Base-by-base conservation (phyloP, 2,113 vertebrate species). In the Corythaeola cristata region DNA sequence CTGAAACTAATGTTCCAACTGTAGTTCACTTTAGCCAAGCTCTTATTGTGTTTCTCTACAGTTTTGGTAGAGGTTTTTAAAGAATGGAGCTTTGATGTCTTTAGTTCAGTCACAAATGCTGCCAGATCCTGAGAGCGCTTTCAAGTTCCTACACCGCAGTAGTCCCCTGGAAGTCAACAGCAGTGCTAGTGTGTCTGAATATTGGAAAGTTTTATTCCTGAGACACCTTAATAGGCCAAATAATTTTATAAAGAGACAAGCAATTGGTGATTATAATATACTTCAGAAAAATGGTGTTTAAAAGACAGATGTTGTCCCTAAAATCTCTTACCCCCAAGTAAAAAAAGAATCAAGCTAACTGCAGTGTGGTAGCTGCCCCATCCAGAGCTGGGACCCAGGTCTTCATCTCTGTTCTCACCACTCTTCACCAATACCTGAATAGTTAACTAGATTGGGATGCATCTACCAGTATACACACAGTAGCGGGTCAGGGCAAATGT, bases 401-500 rank as follows among this genome's bases (percentile, higher is more conserved):
- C 19, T 59, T 75, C 7, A 32, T 10, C 33, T 85, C 20, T 75
- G 4, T 24, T 49, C 18, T 68, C 21, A 33, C 6, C 17, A 15
- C 5, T 44, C 8, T 75, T 33, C 15, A 60, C 2, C n/a, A 75
- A 8, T 30, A n/a, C 2, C 1, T 26, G 23, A 75, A 59, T 1
- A 59, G 5, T 67, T 77, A 32, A 28, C 55, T 47, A 49, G 58
- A 50, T 10, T 7, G 14, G 23, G 10, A 19, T 27, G 9, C 12
- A 37, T 45, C 41, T 24, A 14, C 6, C 9, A 62, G 16, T 4
- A 13, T 37, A 35, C 5, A 9, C 10, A 19, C 4, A 47, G 12
- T 2, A 60, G 13, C 2, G 2, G 18, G 11, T 53, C 1, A 3
- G 5, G 16, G 20, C 26, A 60, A 72, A 60, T 3, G 3, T 26